Evolutionary conservation across 2,797 vertebrate species (phyloP).

Genomic region (Lepus townsendii): DNA sequence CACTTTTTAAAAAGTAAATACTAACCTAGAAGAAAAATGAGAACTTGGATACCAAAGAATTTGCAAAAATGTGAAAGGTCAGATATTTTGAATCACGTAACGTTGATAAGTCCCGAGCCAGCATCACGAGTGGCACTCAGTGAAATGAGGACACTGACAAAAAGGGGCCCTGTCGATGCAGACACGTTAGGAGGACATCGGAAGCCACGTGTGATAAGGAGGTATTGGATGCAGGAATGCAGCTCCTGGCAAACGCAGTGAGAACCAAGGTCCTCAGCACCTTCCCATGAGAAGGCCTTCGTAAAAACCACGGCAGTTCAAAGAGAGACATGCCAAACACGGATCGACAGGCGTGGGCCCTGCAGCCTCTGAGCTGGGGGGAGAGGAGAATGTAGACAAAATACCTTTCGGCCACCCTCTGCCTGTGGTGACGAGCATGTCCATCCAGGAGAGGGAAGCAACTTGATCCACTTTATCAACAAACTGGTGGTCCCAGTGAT

Average conservation of each 20-base stretch:
- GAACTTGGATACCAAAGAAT: neutral
- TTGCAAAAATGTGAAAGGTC: neutral
- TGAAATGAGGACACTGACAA: constrained; percentile 56
- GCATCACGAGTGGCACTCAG: neutral
- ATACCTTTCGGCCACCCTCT: neutral
- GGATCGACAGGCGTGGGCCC: neutral
- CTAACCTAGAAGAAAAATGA: neutral
- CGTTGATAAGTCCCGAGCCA: neutral
- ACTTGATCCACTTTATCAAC: neutral
- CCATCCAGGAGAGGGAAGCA: neutral
- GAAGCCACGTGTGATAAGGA: constrained; percentile 51
- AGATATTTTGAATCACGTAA: constrained; percentile 29
- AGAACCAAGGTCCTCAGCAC: neutral
- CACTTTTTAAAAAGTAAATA: neutral
- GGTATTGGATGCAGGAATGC: constrained; percentile 25
- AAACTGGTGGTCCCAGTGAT: neutral
- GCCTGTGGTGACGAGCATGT: neutral
- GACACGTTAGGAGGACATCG: constrained; percentile 62
- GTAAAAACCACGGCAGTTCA: neutral
- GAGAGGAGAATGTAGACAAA: neutral
- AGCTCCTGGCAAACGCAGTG: neutral
- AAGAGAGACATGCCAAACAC: neutral
- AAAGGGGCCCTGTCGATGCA: neutral
- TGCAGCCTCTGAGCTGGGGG: neutral
- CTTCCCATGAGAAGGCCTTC: constrained; percentile 12